A percentile compares a stretch with the other conserved stretches of the same genome.
Conservation (phyloP, 1,140 invertebrate species). For the Spodoptera litura region DNA sequence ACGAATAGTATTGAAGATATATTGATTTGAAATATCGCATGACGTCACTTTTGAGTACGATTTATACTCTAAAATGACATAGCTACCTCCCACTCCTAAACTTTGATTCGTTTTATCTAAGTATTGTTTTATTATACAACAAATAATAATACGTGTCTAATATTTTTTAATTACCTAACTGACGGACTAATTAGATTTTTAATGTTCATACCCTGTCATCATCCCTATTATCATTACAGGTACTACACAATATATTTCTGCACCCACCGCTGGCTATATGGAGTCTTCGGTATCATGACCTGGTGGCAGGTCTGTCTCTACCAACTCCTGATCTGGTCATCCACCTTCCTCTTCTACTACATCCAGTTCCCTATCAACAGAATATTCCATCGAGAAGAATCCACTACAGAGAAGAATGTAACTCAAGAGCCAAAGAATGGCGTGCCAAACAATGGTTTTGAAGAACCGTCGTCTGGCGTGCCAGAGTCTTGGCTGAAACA, state of each 20-base stretch:
- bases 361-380: conserved; percentile 75
- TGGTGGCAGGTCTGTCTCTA: conserved; percentile 81
- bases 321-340: conserved; percentile 69
- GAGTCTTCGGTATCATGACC: conserved; percentile 76
- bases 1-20: no score
- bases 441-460: conserved; percentile 57
- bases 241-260: conserved; percentile 77
- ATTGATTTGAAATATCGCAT: no score
- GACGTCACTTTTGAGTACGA: no score
- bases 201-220: no score
- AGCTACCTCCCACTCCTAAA: no score
- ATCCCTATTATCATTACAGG: conserved; percentile 62
- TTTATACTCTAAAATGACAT: no score
- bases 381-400: conserved; percentile 61
- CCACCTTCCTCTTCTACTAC: conserved; percentile 68
- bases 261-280: conserved; percentile 76
- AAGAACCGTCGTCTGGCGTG: background rate
- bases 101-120: no score
- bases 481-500: conserved; percentile 31
- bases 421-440: conserved; percentile 15
- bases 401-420: background rate
- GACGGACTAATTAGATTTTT: no score
- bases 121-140: no score
- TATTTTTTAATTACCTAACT: no score
- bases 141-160: no score